Evolutionary conservation across 2,113 vertebrate species (phyloP), one percentile per base, ranked within the genome.

Genomic region (Narcine bancroftii): DNA sequence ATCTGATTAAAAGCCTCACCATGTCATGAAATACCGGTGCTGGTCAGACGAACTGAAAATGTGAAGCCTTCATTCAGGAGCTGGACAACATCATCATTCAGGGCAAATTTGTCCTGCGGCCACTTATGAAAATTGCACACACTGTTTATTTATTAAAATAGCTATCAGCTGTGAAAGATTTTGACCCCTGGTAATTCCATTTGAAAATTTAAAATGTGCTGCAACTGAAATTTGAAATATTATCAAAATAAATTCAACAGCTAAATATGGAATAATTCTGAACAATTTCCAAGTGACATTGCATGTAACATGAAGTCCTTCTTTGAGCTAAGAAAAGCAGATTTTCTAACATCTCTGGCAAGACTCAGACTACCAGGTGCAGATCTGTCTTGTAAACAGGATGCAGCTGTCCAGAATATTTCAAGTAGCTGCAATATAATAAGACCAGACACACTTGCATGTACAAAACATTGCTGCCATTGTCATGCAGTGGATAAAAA

Each of bases 351-450:
- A 91, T 94, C 93, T 94, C 63, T 75, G 94, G 94, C 93, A 95
- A 95, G 95, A 95, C 94, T 63, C 95, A 93, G 94, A 94, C 0
- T 29, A 65, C 53, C 94, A 94, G 94, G 93, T 93, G 94, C 50
- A 92, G 92, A 93, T 73, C 93, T 93, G 94, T 93, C 11, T 93
- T 91, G 94, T 95, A 95, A 97, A 96, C 96, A 97, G 96, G 96
- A 96, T 95, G 94, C 96, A 97, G 97, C 96, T 97, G 96, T 96
- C 95, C 92, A 72, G 39, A 81, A 94, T 87, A 94, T 94, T 94
- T 94, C 92, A 3, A 0, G 36, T 17, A 93, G 93, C 93, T 92
- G 94, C 3, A 79, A 93, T 95, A 93, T 75, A 17, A 94, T 92
- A 73, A 94, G 93, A 92, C 53, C 89, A 47, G 65, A 47, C 11